These are phyloP conservation scores for Schizaphis graminum DNA, from an alignment of 2,888 invertebrate genomes.

Conservation along the genomic window DNA sequence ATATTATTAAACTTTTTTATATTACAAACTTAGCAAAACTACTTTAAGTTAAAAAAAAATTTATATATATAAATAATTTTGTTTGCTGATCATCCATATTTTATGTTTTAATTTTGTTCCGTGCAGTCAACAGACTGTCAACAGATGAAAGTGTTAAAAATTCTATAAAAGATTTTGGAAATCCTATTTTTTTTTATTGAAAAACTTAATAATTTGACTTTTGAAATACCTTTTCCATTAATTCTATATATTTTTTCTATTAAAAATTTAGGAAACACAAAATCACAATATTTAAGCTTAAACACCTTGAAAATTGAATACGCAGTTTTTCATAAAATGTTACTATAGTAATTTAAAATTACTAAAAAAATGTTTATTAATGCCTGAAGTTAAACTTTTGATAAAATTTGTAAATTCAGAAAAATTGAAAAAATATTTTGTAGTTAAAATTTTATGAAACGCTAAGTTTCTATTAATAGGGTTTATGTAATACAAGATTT, in stretches of 20 bases:
- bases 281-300: not conserved
- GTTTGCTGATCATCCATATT: not conserved
- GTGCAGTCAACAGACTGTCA: not conserved
- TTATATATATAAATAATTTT: not conserved
- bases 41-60: not conserved
- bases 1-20: not conserved
- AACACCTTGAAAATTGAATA: too few relatives aligned
- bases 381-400: too few relatives aligned
- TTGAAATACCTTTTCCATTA: not conserved
- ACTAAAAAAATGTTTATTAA: too few relatives aligned
- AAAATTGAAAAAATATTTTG: too few relatives aligned
- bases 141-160: not conserved
- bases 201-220: not conserved
- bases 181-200: not conserved
- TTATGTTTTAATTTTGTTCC: not conserved
- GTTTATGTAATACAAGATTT: too few relatives aligned
- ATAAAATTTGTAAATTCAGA: too few relatives aligned
- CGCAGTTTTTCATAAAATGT: too few relatives aligned
- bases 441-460: too few relatives aligned
- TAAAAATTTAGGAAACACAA: not conserved
- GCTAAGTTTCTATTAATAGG: too few relatives aligned
- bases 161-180: not conserved
- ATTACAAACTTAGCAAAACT: not conserved
- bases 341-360: too few relatives aligned
- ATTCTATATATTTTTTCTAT: not conserved